phyloP scores from a whole-genome alignment of 1,140 invertebrate genomes.

The Oreohelix idahoensis region DNA sequence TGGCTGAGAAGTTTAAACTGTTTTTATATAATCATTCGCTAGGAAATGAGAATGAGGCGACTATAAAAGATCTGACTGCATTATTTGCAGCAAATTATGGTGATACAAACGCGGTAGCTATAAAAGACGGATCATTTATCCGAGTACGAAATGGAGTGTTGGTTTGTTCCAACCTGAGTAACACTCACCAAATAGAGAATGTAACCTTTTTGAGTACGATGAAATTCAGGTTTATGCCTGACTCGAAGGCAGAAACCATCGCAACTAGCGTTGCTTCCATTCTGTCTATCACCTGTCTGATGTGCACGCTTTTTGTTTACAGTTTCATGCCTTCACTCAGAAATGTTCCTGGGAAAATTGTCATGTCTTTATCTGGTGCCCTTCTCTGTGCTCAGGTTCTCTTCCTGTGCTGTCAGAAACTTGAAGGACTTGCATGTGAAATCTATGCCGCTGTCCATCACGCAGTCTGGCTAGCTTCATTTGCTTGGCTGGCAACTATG shows the following conservation, averaged over 20 bases:
- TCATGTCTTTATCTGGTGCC: constrained; percentile 71
- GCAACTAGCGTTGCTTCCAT: not conserved
- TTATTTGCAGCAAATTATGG: not conserved
- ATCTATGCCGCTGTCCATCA: constrained; percentile 72
- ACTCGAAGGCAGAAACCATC: not conserved
- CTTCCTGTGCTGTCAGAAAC: constrained; percentile 54
- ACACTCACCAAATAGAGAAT: not conserved
- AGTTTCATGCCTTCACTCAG: constrained; percentile 69
- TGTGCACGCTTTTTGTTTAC: constrained; percentile 66
- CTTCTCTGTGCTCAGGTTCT: constrained; percentile 72
- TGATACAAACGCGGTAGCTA: not conserved
- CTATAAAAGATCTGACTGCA: not conserved
- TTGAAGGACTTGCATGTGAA: constrained; percentile 44
- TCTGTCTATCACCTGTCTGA: constrained; percentile 34
- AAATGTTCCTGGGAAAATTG: constrained; percentile 74
- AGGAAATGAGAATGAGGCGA: not conserved
- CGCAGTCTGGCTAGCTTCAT: constrained; percentile 75
- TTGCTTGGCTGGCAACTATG: constrained; percentile 76
- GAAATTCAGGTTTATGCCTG: not conserved
- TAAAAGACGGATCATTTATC: not conserved
- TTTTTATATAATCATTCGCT: not conserved
- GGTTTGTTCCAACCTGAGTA: not conserved
- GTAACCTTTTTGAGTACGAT: not conserved
- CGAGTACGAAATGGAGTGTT: not conserved
- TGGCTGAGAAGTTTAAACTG: not conserved